phyloP scores from a whole-genome alignment of 2,113 vertebrate species.

The Nibea albiflora region DNA sequence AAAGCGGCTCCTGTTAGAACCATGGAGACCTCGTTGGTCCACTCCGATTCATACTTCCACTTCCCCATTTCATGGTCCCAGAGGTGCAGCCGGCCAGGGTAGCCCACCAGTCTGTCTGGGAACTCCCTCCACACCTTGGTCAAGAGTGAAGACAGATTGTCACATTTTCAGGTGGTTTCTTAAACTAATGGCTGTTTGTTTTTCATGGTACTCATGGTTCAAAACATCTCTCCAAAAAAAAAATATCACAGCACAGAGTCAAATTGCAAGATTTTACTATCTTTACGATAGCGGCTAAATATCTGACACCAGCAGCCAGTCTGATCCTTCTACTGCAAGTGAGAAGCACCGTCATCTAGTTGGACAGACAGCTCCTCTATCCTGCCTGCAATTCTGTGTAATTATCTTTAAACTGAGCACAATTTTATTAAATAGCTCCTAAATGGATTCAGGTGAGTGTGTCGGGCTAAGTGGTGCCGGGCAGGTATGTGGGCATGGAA shows the following conservation, averaged over 20 bases:
- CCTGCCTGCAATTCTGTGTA: slow-evolving; percentile 75
- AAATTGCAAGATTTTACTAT: neutral
- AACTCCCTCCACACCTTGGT: slow-evolving; percentile 97
- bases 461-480: slow-evolving; percentile 12
- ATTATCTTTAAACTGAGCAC: slow-evolving; percentile 83
- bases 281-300: slow-evolving; percentile 20
- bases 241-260: neutral
- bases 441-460: slow-evolving; percentile 84
- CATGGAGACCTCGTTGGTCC: slow-evolving; percentile 99
- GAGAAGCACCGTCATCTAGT: slow-evolving; percentile 30
- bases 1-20: slow-evolving; percentile 98
- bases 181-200: neutral
- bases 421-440: slow-evolving; percentile 82
- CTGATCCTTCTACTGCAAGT: slow-evolving; percentile 19
- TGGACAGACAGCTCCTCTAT: slow-evolving; percentile 60
- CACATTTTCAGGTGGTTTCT: slow-evolving; percentile 1
- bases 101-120: slow-evolving; percentile 95
- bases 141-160: slow-evolving; percentile 33
- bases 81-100: slow-evolving; percentile 95
- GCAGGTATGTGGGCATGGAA: slow-evolving; percentile 74
- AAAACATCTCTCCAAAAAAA: slow-evolving; percentile 37
- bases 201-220: neutral
- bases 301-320: slow-evolving; percentile 38
- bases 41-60: slow-evolving; percentile 99
- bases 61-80: slow-evolving; percentile 99